phyloP scores from a whole-genome alignment of 1,140 invertebrate genomes.

The Plectus sambesii region DNA sequence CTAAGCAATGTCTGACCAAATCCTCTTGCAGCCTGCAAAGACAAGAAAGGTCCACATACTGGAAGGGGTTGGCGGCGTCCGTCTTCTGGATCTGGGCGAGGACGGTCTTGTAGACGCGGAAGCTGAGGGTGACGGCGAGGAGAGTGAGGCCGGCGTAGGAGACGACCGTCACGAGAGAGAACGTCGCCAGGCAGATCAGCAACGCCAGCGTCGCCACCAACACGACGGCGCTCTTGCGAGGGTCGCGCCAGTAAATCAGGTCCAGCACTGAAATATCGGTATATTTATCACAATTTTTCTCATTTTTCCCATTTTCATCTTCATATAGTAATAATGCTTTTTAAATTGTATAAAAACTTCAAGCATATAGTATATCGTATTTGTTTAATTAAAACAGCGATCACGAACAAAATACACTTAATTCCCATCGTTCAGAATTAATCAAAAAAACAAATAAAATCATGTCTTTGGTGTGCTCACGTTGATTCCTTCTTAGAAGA shows the following conservation, averaged over 20 bases:
- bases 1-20: constrained; percentile 2
- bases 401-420: no score
- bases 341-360: no score
- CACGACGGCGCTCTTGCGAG: constrained; percentile 79
- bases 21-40: not conserved
- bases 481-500: no score
- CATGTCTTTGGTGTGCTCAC: no score
- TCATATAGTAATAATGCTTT: no score
- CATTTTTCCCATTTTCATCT: no score
- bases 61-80: constrained; percentile 90
- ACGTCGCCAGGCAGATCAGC: constrained; percentile 78
- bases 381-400: no score
- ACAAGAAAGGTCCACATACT: constrained; percentile 56
- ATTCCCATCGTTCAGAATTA: no score
- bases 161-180: constrained; percentile 85
- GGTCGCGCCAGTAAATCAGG: constrained; percentile 89
- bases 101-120: constrained; percentile 88
- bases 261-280: constrained; percentile 85
- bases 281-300: no score
- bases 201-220: constrained; percentile 72
- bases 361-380: no score
- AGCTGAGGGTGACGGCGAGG: constrained; percentile 70
- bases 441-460: no score
- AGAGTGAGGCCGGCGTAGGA: constrained; percentile 74
- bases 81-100: constrained; percentile 92